Evolutionary conservation across 1,140 invertebrate species (phyloP), one percentile per base, ranked within the genome.

Genomic region (Drosophila biarmipes): DNA sequence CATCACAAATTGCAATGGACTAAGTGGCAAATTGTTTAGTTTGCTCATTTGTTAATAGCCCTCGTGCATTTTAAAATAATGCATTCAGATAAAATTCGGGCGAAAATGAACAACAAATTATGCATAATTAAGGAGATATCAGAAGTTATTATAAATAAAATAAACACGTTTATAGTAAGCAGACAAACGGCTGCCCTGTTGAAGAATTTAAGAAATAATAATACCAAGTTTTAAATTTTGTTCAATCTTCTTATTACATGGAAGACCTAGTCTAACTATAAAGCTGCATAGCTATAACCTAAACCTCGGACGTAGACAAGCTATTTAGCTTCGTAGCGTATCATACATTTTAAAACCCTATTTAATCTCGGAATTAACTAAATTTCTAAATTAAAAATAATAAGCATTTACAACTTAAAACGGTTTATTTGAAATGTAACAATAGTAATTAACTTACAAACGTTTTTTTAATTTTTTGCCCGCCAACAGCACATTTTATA

Each of bases 111-210:
- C 54, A 77, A 59, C 5, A 73, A 73, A 77, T 61, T 52, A 67
- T 58, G 48, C 53, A 80, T 77, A 67, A 80, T 80, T 82, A 66
- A 51, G 12, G 51, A 72, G 73, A 73, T 84, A 64, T 29, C 48
- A 42, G 6, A 24, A 67, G 49, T 85, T 85, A 84, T 85, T 84
- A 80, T 31, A 19, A 35, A 31, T 43, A 4, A n/a, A 55, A 54
- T 45, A 61, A 78, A 78, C 29, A 6, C 11, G 34, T 1, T 42
- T 42, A 24, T 17, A 1, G 11, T 42, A 31, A 0, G 2, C 12
- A 14, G 35, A 19, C 29, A 63, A n/a, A 34, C 3, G n/a, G 24
- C 27, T 67, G 27, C 45, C 17, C 63, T 64, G 35, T 15, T 19
- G 21, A 46, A 14, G 10, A 43, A 51, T 21, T 51, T 21, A 5